These are phyloP conservation scores for Erpobdella octoculata DNA, from an alignment of 2,888 invertebrate species.

Conservation along the genomic window DNA sequence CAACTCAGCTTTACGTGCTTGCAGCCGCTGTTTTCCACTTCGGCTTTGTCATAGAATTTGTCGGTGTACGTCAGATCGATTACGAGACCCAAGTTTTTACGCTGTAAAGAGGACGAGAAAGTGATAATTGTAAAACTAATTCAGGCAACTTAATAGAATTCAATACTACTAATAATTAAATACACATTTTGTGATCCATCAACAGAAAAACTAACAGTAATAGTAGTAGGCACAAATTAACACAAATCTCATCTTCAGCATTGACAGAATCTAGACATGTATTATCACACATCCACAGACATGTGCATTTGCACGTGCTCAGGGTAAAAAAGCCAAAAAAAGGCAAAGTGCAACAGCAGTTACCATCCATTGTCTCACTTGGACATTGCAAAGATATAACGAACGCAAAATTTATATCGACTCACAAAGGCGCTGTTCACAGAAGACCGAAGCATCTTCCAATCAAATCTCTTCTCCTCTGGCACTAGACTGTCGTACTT, in stretches of 20 bases:
- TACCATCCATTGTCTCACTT: too few relatives aligned
- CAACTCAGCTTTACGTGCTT: slow-evolving; percentile 81
- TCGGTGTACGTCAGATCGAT: slow-evolving; percentile 91
- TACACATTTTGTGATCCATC: neutral
- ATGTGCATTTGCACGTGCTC: too few relatives aligned
- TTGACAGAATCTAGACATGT: too few relatives aligned
- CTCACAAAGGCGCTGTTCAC: too few relatives aligned
- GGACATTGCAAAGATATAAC: too few relatives aligned
- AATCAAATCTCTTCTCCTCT: slow-evolving; percentile 71
- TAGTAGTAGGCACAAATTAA: too few relatives aligned
- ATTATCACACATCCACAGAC: too few relatives aligned
- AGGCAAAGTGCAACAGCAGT: too few relatives aligned
- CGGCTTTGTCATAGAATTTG: slow-evolving; percentile 78
- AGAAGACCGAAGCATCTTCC: slow-evolving; percentile 75
- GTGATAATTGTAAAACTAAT: neutral
- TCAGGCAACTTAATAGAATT: neutral
- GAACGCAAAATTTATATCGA: too few relatives aligned
- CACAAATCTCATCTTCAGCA: too few relatives aligned
- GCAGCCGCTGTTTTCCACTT: slow-evolving; percentile 69
- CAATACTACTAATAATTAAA: neutral
- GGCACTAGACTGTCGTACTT: slow-evolving; percentile 78
- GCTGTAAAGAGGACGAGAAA: slow-evolving; percentile 33
- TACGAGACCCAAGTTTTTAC: slow-evolving; percentile 85
- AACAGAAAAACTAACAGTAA: too few relatives aligned
- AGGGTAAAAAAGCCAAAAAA: too few relatives aligned